Base-by-base conservation (phyloP, 2,888 invertebrate species). In the Unio delphinus region DNA sequence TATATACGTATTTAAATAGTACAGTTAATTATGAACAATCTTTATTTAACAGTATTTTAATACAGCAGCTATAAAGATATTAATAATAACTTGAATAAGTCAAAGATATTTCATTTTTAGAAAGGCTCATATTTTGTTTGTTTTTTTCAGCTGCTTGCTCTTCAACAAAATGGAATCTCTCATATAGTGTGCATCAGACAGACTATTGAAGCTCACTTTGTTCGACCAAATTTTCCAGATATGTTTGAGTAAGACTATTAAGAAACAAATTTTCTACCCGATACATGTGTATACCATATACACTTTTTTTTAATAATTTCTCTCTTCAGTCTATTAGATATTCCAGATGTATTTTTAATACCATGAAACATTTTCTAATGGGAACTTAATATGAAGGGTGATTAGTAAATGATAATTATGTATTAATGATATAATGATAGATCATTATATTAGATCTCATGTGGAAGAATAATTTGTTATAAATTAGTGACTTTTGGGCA, bases 161-260 rank as follows among this genome's bases (percentile, higher is more conserved):
- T 94, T 67, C 78, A 91, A 67, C 90, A 92, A 60, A 89, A 91
- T 80, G 93, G 93, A 8, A 93, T 94, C 74, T 93, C 93, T 54
- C 93, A 94, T 82, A 93, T 94, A 77, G 91, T 94, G 65, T 94
- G 94, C 87, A 93, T 94, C 28, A 89, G 94, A 68, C 93, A 93
- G 79, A 91, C 91, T 63, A 89, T 92, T 65, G 94, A 94, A 89
- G 92, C 93, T 28, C 91, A 92, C 83, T 92, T 93, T 83, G 92
- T 94, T 72, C 91, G 91, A 76, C 93, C 94, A 57, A 93, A 93
- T 86, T 93, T 94, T 83, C 92, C 91, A 4, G 92, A 93, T 68
- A 87, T 89, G 70, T 93, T 94, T 86, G 92, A 91, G 90, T 94
- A 92, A 87, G 90, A 91, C 18, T 23, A n/a, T 58, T 11, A 55